These are phyloP conservation scores for Gallinago solitaria DNA, from an alignment of 2,797 vertebrate genomes.

Conservation along the genomic window DNA sequence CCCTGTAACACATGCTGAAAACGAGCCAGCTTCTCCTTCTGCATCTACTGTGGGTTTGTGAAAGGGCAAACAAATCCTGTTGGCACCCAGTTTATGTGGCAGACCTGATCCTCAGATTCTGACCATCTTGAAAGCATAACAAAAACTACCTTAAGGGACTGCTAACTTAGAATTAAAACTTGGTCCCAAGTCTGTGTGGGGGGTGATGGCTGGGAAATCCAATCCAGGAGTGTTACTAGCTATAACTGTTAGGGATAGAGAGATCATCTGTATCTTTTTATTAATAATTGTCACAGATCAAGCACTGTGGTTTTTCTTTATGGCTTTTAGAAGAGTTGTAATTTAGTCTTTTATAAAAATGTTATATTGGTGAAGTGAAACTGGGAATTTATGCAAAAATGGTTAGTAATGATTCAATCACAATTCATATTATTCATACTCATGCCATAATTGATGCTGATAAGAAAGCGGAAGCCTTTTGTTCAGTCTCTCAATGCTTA, in stretches of 20 bases:
- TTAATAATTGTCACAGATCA: background rate
- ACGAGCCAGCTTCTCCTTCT: background rate
- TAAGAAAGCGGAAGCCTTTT: constrained; percentile 54
- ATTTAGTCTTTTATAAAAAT: constrained; percentile 17
- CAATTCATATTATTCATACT: constrained; percentile 33
- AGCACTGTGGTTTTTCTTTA: background rate
- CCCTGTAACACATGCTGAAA: background rate
- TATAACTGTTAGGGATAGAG: background rate
- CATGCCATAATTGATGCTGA: constrained; percentile 32
- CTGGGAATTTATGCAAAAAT: constrained; percentile 47
- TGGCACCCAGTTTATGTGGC: background rate
- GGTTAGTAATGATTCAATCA: constrained; percentile 40
- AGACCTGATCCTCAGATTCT: background rate
- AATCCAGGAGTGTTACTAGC: background rate
- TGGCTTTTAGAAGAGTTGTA: background rate
- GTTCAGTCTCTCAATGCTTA: constrained; percentile 21
- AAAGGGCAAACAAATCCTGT: background rate
- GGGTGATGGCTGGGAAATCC: background rate
- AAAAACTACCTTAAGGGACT: background rate
- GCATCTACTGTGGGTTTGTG: background rate
- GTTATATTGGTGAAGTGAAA: background rate
- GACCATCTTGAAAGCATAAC: background rate
- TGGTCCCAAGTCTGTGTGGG: accelerated
- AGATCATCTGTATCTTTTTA: background rate
- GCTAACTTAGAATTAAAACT: background rate